These are phyloP conservation scores for Rotaria macrura DNA, from an alignment of 2,888 invertebrate genomes.

Conservation along the genomic window DNA sequence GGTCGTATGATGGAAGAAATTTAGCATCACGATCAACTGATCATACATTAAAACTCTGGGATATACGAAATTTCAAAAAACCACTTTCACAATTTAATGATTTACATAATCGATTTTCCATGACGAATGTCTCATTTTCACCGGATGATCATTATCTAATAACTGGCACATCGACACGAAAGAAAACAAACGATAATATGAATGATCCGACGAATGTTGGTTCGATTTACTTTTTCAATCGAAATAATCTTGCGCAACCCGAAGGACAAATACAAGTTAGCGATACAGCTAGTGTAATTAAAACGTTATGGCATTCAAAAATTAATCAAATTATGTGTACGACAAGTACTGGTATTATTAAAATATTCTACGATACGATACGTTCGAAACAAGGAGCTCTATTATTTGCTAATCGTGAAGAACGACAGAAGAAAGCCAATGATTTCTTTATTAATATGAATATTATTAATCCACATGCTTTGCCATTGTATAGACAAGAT, in stretches of 20 bases:
- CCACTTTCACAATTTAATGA: conserved; percentile 62
- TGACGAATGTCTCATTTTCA: conserved; percentile 43
- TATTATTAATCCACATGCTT: conserved; percentile 56
- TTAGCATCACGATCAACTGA: conserved; percentile 76
- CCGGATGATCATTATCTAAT: conserved; percentile 3
- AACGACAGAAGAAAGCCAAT: conserved; percentile 37
- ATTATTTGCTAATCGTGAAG: conserved; percentile 32
- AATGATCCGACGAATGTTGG: background rate
- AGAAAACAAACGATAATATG: conserved; percentile 49
- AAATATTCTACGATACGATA: conserved; percentile 78
- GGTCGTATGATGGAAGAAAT: conserved; percentile 71
- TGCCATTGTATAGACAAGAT: conserved; percentile 85
- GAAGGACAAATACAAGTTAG: conserved; percentile 13
- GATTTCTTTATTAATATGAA: conserved; percentile 26
- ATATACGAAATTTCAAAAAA: conserved; percentile 69
- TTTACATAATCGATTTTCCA: conserved; percentile 67
- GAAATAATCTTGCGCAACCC: conserved; percentile 6
- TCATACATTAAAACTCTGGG: conserved; percentile 88
- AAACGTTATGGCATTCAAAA: conserved; percentile 86
- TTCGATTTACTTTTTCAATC: conserved; percentile 26
- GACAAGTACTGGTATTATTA: conserved; percentile 76
- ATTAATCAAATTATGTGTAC: conserved; percentile 90
- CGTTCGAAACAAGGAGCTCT: conserved; percentile 58
- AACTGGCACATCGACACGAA: conserved; percentile 58
- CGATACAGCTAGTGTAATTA: conserved; percentile 58